Evolutionary conservation across 2,797 vertebrate genomes (phyloP).

Genomic region (Spatula clypeata): DNA sequence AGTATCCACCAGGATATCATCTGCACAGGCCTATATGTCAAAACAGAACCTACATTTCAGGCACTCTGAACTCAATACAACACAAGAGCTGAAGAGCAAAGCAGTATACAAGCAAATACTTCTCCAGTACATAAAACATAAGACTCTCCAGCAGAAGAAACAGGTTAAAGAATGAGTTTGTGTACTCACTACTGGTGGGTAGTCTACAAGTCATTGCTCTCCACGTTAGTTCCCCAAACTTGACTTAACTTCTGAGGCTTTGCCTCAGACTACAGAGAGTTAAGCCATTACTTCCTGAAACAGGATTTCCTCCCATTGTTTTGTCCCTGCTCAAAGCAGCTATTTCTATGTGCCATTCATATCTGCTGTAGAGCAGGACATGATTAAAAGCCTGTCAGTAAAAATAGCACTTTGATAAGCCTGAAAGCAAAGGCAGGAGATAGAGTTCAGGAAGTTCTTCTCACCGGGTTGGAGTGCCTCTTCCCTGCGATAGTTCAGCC

Average conservation of each 20-base stretch:
- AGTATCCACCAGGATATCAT: background rate
- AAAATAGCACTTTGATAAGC: background rate
- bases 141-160: background rate
- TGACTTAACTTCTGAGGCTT: background rate
- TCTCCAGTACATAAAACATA: background rate
- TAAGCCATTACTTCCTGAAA: constrained; percentile 75
- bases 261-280: constrained; percentile 52
- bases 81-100: background rate
- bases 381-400: background rate
- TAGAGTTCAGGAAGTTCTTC: background rate
- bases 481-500: constrained; percentile 41
- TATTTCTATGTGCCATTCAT: background rate
- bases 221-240: background rate
- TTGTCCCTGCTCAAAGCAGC: constrained; percentile 10
- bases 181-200: background rate
- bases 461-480: constrained; percentile 24
- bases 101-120: background rate
- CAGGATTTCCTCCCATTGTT: constrained; percentile 76
- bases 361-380: constrained; percentile 8
- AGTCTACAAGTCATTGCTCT: background rate
- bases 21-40: background rate
- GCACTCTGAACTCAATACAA: background rate
- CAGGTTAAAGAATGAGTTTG: background rate
- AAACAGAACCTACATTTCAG: background rate
- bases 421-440: background rate